phyloP scores from a whole-genome alignment of 2,113 vertebrate species.

The Lamprologus tigripictilis region DNA sequence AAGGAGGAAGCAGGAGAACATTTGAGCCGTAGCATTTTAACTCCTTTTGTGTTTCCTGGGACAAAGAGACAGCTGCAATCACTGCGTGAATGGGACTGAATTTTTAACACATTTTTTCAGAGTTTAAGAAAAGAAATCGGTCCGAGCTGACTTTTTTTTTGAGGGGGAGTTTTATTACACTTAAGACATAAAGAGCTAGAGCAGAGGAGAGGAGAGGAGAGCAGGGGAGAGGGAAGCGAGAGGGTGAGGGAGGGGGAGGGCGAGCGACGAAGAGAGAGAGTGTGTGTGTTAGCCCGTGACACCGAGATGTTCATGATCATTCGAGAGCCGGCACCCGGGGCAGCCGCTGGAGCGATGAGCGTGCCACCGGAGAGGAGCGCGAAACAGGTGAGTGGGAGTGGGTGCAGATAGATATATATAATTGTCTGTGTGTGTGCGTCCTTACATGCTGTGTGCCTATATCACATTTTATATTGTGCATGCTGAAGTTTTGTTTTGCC shows the following conservation, averaged over 20 bases:
- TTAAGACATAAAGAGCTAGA: not conserved
- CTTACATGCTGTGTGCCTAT: not conserved
- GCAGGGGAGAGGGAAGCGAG: not conserved
- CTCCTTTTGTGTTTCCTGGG: not conserved
- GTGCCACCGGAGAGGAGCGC: conserved; percentile 47
- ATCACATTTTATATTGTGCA: not conserved
- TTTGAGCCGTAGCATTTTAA: not conserved
- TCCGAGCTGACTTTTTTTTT: not conserved
- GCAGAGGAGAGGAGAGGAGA: not conserved
- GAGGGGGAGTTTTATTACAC: not conserved
- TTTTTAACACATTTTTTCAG: not conserved
- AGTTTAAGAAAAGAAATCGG: not conserved
- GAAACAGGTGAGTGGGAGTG: conserved; percentile 67
- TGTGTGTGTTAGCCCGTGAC: conserved; percentile 24
- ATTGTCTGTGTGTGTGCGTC: not conserved
- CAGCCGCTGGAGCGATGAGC: conserved; percentile 45
- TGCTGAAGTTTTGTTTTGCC: not conserved
- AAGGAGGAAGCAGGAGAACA: not conserved
- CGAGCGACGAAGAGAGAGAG: not conserved
- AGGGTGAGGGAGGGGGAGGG: conserved; percentile 29
- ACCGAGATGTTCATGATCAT: conserved; percentile 75
- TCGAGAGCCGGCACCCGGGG: conserved; percentile 60
- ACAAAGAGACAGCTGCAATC: not conserved
- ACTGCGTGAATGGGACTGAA: not conserved
- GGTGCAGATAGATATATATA: not conserved